phyloP scores from a whole-genome alignment of 2,888 invertebrate genomes.

The Parnassius orleans region DNA sequence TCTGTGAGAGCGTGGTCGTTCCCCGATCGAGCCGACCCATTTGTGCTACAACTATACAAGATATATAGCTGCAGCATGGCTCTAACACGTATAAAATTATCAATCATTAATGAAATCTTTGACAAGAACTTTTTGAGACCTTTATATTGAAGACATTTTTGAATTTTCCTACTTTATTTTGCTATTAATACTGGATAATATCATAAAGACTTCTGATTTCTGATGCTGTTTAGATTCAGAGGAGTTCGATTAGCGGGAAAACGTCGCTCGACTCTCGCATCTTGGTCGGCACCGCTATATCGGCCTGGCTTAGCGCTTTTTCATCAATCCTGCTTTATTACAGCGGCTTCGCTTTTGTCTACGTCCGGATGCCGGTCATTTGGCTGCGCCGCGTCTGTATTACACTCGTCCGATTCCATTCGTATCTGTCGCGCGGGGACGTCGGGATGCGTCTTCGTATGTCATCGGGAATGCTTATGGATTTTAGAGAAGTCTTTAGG shows the following conservation, averaged over 20 bases:
- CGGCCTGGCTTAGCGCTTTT: slow-evolving; percentile 83
- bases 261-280: slow-evolving; percentile 35
- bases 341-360: slow-evolving; percentile 77
- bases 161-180: too few relatives aligned
- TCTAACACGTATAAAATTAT: too few relatives aligned
- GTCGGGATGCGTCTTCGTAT: slow-evolving; percentile 67
- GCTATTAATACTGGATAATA: too few relatives aligned
- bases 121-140: too few relatives aligned
- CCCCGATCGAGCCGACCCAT: too few relatives aligned
- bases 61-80: too few relatives aligned
- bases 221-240: too few relatives aligned
- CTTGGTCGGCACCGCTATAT: slow-evolving; percentile 58
- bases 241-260: background rate
- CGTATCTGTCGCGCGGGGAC: slow-evolving; percentile 70
- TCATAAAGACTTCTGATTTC: too few relatives aligned
- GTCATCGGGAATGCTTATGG: slow-evolving; percentile 46
- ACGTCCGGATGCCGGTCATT: slow-evolving; percentile 76
- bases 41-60: too few relatives aligned
- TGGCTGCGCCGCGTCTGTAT: slow-evolving; percentile 74
- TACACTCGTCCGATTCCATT: slow-evolving; percentile 76
- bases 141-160: too few relatives aligned
- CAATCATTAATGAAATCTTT: too few relatives aligned
- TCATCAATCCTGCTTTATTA: slow-evolving; percentile 82
- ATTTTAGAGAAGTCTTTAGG: slow-evolving; percentile 7
- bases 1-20: too few relatives aligned